These are phyloP conservation scores for Perccottus glenii DNA, from an alignment of 2,113 vertebrate genomes.

Conservation along the genomic window DNA sequence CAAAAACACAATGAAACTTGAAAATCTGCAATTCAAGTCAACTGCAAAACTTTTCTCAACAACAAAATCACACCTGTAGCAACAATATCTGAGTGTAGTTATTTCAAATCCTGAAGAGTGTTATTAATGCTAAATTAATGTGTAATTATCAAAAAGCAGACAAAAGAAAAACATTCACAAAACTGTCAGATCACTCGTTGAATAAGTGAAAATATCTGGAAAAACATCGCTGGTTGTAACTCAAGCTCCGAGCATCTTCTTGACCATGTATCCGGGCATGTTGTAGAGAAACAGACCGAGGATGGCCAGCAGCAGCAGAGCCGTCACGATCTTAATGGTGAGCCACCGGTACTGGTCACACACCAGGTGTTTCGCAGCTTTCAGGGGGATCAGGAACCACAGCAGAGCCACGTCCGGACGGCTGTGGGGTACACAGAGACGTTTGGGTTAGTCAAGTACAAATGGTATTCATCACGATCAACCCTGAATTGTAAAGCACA, in stretches of 20 bases:
- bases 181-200: slow-evolving; percentile 13
- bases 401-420: slow-evolving; percentile 94
- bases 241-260: slow-evolving; percentile 88
- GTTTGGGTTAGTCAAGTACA: too few species aligned
- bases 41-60: not conserved
- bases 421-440: slow-evolving; percentile 72
- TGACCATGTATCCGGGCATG: slow-evolving; percentile 96
- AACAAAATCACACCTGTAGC: not conserved
- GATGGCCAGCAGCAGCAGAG: slow-evolving; percentile 86
- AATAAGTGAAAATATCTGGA: not conserved
- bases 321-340: slow-evolving; percentile 91
- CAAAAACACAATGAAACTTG: slow-evolving; percentile 20
- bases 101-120: too few species aligned
- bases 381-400: slow-evolving; percentile 95
- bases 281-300: slow-evolving; percentile 92
- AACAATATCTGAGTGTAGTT: not conserved
- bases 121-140: not conserved
- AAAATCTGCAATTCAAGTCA: not conserved
- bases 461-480: not conserved
- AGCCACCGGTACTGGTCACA: slow-evolving; percentile 96
- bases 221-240: not conserved
- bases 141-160: not conserved
- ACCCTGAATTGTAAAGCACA: not conserved
- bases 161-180: not conserved
- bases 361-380: slow-evolving; percentile 92